These are phyloP conservation scores for Anisognathus igniventris DNA, from an alignment of 2,797 vertebrate species.

Conservation along the genomic window DNA sequence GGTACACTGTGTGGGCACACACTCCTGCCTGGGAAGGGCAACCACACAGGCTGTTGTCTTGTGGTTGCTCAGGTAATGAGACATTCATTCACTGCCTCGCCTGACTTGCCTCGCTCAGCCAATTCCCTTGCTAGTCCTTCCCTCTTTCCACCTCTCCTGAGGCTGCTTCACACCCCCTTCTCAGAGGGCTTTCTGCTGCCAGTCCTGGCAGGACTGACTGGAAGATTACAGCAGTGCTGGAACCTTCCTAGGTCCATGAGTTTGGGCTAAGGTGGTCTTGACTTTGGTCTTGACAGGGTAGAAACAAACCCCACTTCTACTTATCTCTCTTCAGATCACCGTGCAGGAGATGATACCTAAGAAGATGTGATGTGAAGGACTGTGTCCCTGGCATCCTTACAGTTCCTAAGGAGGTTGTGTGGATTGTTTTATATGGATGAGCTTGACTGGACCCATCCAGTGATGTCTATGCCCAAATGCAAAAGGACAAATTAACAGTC, in stretches of 20 bases:
- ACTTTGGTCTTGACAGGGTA: neutral
- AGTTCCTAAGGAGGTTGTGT: neutral
- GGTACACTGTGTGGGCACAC: rapidly evolving
- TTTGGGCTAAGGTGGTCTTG: neutral
- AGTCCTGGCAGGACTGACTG: neutral
- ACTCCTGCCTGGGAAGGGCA: neutral
- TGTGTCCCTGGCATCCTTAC: neutral
- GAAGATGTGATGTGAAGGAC: neutral
- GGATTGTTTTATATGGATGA: neutral
- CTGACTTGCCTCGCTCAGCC: rapidly evolving
- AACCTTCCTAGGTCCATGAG: neutral
- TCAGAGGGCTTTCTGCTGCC: neutral
- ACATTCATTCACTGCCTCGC: neutral
- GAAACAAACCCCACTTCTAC: neutral
- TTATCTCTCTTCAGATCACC: neutral
- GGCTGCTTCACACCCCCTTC: neutral
- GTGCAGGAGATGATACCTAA: neutral
- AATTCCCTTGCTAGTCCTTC: neutral
- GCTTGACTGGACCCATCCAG: neutral
- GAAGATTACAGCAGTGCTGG: neutral
- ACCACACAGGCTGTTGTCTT: neutral
- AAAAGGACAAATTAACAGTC: neutral
- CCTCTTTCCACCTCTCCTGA: neutral
- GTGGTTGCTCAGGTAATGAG: neutral
- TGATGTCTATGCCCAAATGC: neutral